These are phyloP conservation scores for Actinia tenebrosa DNA, from an alignment of 64 coral and sea anemone species.

Conservation along the genomic window DNA sequence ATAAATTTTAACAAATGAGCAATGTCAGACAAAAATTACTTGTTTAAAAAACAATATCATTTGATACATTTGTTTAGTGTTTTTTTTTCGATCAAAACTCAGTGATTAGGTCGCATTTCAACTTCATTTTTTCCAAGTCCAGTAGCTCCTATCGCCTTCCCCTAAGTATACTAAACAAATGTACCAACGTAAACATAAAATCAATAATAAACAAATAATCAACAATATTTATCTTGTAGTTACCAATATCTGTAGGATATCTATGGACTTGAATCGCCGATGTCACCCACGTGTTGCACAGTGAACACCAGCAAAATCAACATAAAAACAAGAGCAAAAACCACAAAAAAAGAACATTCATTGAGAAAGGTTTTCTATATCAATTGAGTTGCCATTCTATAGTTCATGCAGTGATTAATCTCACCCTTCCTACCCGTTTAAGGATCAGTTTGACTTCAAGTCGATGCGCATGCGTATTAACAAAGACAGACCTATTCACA, in stretches of 20 bases:
- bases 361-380: conserved; percentile 38
- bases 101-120: too few relatives aligned
- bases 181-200: neutral
- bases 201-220: neutral
- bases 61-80: too few relatives aligned
- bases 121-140: too few relatives aligned
- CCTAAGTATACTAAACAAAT: neutral
- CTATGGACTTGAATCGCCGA: conserved; percentile 95
- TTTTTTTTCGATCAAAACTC: too few relatives aligned
- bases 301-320: conserved; percentile 98
- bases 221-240: conserved; percentile 36
- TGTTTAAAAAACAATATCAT: too few relatives aligned
- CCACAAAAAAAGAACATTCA: conserved; percentile 66
- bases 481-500: neutral
- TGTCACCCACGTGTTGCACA: conserved; percentile 98
- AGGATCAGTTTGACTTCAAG: neutral
- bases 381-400: conserved; percentile 10
- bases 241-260: conserved; percentile 94
- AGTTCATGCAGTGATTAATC: conserved; percentile 11
- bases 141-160: too few relatives aligned
- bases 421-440: neutral
- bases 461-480: neutral
- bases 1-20: too few relatives aligned
- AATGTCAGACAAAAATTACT: too few relatives aligned
- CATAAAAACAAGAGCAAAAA: conserved; percentile 78